Conservation (phyloP, 2,113 vertebrate genomes). For the Rana temporaria region DNA sequence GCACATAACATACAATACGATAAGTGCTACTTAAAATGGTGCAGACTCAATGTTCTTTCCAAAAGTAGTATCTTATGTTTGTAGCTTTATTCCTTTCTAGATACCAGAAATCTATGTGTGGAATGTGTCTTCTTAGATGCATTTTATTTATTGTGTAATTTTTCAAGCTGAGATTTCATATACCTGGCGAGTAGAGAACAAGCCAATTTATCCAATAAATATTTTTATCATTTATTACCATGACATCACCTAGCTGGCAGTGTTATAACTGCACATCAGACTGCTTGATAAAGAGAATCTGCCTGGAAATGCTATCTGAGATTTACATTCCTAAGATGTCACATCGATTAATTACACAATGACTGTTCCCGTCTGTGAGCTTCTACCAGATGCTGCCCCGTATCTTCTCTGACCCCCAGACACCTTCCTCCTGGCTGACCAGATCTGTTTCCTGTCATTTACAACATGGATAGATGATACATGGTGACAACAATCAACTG, state of each 20-base stretch:
- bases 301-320: constrained; percentile 15
- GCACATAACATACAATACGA: too few relatives aligned
- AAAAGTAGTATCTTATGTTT: too few relatives aligned
- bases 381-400: constrained; percentile 45
- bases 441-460: constrained; percentile 42
- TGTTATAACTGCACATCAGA: not conserved
- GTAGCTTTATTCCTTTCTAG: too few relatives aligned
- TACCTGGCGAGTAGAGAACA: not conserved
- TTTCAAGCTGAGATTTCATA: too few relatives aligned
- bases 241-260: constrained; percentile 16
- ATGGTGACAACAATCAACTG: constrained; percentile 19
- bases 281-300: constrained; percentile 8
- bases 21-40: too few relatives aligned
- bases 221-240: constrained; percentile 11
- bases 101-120: too few relatives aligned
- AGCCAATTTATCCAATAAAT: not conserved
- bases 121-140: too few relatives aligned
- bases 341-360: constrained; percentile 53
- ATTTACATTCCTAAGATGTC: constrained; percentile 42
- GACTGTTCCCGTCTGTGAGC: constrained; percentile 34
- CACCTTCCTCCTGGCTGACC: constrained; percentile 33
- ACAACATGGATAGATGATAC: constrained; percentile 36
- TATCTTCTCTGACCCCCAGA: constrained; percentile 34
- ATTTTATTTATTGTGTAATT: too few relatives aligned
- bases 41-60: too few relatives aligned